Conservation (phyloP, 2,888 invertebrate species). For the Linyphia triangularis region DNA sequence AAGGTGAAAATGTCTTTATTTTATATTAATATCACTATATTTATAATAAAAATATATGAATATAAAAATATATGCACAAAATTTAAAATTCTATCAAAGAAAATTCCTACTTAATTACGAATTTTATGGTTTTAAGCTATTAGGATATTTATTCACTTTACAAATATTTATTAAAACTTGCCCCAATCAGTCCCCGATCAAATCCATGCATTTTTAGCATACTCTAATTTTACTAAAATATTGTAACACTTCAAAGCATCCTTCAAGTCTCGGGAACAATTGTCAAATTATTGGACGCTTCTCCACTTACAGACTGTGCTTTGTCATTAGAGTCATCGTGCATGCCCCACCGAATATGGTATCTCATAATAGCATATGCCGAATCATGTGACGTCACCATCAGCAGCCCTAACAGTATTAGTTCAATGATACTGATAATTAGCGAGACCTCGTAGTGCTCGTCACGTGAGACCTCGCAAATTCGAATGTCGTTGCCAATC, state of each 20-base stretch:
- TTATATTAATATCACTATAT: too few relatives aligned
- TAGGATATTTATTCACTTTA: too few relatives aligned
- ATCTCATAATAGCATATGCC: conserved; percentile 10
- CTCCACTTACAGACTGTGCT: background rate
- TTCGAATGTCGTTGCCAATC: conserved; percentile 26
- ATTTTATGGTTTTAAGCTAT: too few relatives aligned
- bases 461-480: background rate
- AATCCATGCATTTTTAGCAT: too few relatives aligned
- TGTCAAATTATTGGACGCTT: background rate
- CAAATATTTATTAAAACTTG: too few relatives aligned
- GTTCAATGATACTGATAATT: conserved; percentile 34
- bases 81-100: too few relatives aligned
- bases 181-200: too few relatives aligned
- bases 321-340: background rate
- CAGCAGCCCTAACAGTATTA: conserved; percentile 26
- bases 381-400: conserved; percentile 17
- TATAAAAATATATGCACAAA: too few relatives aligned
- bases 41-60: too few relatives aligned
- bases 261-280: background rate
- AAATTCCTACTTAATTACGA: too few relatives aligned
- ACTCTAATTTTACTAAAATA: background rate
- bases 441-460: background rate
- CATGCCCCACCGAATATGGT: background rate
- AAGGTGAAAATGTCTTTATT: too few relatives aligned
- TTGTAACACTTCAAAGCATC: background rate